phyloP scores from a whole-genome alignment of 2,797 vertebrate genomes.

The Luscinia luscinia region DNA sequence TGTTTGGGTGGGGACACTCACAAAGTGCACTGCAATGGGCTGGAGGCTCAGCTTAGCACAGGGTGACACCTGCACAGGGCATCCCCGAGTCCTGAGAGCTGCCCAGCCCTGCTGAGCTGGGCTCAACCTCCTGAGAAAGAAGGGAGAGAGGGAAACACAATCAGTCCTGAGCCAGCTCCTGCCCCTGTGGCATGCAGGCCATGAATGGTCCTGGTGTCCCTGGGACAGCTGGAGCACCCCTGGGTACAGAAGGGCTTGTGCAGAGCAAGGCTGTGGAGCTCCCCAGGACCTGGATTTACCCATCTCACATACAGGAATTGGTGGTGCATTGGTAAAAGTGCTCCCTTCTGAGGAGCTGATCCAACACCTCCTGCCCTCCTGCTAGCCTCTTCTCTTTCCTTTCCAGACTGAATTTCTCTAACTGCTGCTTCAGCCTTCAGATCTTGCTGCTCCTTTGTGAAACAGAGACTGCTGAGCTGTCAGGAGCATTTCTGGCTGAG shows the following conservation, averaged over 20 bases:
- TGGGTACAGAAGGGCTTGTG: neutral
- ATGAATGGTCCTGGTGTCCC: neutral
- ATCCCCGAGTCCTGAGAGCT: accelerated
- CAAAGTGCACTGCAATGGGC: neutral
- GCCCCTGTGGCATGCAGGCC: neutral
- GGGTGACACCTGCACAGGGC: accelerated
- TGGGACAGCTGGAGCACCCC: neutral
- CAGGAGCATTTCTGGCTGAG: neutral
- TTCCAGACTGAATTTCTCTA: constrained; percentile 1
- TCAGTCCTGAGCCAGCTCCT: neutral
- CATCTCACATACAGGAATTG: neutral
- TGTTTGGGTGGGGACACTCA: neutral
- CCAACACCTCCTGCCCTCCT: neutral
- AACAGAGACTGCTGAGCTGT: neutral
- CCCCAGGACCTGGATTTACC: neutral
- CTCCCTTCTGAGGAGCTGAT: neutral
- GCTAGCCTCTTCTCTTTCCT: neutral
- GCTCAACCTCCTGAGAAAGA: neutral
- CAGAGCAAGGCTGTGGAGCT: neutral
- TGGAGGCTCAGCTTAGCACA: neutral
- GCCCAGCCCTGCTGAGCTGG: neutral
- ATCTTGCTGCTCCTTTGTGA: neutral
- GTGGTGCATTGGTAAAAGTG: neutral
- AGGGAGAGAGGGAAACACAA: neutral
- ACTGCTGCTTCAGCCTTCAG: constrained; percentile 6